These are phyloP conservation scores for Sarcophaga caerulescens DNA, from an alignment of 2,888 invertebrate species.

Conservation along the genomic window DNA sequence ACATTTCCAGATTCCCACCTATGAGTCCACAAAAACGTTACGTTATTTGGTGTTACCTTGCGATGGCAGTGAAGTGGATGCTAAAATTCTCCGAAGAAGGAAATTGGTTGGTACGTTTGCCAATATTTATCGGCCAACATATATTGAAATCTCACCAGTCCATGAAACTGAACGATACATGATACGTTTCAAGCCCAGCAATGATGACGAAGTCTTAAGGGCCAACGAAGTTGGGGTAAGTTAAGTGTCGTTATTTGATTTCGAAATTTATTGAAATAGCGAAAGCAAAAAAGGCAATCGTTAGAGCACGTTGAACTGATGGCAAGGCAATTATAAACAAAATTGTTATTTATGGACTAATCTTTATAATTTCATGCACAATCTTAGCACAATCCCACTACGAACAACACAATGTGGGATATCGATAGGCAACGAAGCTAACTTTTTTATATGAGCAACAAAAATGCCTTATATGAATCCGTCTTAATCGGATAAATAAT, in stretches of 20 bases:
- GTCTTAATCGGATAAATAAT: too few species aligned
- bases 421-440: too few species aligned
- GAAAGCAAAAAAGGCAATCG: too few species aligned
- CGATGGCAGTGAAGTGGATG: slow-evolving; percentile 82
- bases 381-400: too few species aligned
- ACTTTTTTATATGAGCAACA: too few species aligned
- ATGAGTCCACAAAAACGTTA: slow-evolving; percentile 60
- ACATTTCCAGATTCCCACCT: slow-evolving; percentile 48
- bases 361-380: too few species aligned
- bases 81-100: slow-evolving; percentile 81
- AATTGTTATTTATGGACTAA: too few species aligned
- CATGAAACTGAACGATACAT: slow-evolving; percentile 81
- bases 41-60: slow-evolving; percentile 83
- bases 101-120: slow-evolving; percentile 77
- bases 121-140: slow-evolving; percentile 82
- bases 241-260: not conserved
- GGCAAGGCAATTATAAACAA: too few species aligned
- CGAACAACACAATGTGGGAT: too few species aligned
- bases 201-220: slow-evolving; percentile 82
- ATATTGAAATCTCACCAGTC: slow-evolving; percentile 79
- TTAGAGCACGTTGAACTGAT: too few species aligned
- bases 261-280: not conserved
- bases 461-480: too few species aligned
- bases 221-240: slow-evolving; percentile 83
- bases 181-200: slow-evolving; percentile 82